Base-by-base conservation (phyloP, 64 coral and sea anemone genomes). In the Pocillopora verrucosa region DNA sequence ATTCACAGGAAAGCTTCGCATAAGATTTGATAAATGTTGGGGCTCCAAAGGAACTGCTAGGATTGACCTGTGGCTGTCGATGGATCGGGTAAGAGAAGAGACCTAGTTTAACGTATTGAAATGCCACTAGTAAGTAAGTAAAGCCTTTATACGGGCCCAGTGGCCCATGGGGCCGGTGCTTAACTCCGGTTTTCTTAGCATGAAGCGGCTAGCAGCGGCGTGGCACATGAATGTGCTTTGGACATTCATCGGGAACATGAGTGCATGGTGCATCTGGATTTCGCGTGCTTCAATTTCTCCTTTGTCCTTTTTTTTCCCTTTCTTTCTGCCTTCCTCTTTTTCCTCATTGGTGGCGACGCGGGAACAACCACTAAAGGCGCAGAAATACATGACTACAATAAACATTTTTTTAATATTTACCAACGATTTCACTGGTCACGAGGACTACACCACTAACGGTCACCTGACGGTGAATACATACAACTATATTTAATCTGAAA, bases 11-110 rank as follows among this genome's bases (percentile, higher is more conserved):
- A 63, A 26, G 56, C 58, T 82, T 61, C 57, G 57, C 0, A 59
- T 82, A 82, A 59, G 56, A 36, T 82, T 82, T 82, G 61, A 82
- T 63, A 51, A 51, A 30, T 15, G 57, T 60, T 73, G 41, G 2
- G 61, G 79, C 56, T 9, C 56, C 57, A 82, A 82, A 22, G 20
- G 79, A 14, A 82, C 79, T 3, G 79, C 79, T 10, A 82, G 79
- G 45, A 82, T 82, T 36, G 79, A 82, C 61, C 11, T 82, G 79
- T 82, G 61, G 58, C 79, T 26, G 79, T 82, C 5, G 9, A 82
- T 63, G 79, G 79, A 59, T 82, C 1, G 3, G 79, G 79, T 82
- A 82, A 82, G 79, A 81, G 37, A 81, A 25, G 70, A 73, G 16
- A 20, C 22, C n/a, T n/a, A n/a, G n/a, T n/a, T 73, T 73, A n/a